Conservation (phyloP, 2,113 vertebrate species). For the Alligator mississippiensis region DNA sequence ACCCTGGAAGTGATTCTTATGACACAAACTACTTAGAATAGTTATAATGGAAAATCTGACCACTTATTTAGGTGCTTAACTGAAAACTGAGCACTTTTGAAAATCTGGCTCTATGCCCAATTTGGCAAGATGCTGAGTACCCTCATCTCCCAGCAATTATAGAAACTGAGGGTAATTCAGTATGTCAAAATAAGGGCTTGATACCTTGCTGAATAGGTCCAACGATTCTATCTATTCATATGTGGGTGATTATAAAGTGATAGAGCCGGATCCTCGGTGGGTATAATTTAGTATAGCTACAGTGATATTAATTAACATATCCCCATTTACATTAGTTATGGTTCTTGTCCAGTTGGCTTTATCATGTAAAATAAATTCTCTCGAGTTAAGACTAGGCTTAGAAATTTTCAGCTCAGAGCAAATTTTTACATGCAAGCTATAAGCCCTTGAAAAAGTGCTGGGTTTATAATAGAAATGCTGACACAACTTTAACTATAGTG, state of each 20-base stretch:
- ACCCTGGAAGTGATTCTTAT: too few species aligned
- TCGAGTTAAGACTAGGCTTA: slow-evolving; percentile 17
- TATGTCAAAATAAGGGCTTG: background rate
- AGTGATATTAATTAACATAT: background rate
- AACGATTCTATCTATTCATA: background rate
- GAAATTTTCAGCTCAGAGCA: slow-evolving; percentile 59
- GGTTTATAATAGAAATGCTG: slow-evolving; percentile 76
- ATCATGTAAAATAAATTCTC: background rate
- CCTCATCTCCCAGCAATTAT: background rate
- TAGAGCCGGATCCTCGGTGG: background rate
- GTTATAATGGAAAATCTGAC: background rate
- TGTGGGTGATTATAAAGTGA: fast-evolving
- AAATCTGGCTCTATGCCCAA: background rate
- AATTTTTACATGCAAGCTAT: slow-evolving; percentile 39
- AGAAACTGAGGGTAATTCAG: background rate
- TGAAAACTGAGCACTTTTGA: background rate
- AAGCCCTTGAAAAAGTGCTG: slow-evolving; percentile 72
- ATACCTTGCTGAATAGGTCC: background rate
- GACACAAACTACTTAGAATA: background rate
- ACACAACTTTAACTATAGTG: slow-evolving; percentile 75
- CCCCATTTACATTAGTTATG: background rate
- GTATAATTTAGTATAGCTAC: background rate
- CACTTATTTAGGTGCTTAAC: background rate
- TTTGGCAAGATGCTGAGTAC: background rate
- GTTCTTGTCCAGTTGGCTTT: background rate